These are phyloP conservation scores for Zelostemma sp. DNA, from an alignment of 1,140 invertebrate species.

Conservation along the genomic window DNA sequence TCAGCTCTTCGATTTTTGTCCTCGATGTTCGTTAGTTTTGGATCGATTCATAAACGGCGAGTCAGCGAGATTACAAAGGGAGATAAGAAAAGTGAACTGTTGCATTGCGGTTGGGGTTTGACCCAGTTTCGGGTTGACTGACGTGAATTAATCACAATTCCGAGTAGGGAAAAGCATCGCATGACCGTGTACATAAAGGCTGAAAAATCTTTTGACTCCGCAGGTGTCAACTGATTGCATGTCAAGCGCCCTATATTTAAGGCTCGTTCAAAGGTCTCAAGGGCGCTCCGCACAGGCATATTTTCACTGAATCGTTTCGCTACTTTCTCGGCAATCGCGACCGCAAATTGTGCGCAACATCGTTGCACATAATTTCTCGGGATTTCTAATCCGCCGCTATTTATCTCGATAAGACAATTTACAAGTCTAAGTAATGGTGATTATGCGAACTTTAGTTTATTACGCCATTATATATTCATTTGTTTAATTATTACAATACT, in stretches of 20 bases:
- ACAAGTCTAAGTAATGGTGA: no score
- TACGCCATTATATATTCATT: no score
- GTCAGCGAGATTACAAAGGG: not conserved
- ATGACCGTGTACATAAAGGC: not conserved
- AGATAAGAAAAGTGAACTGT: conserved; percentile 3
- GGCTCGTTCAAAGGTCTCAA: not conserved
- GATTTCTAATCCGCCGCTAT: not conserved
- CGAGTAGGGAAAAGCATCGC: not conserved
- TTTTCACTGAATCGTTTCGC: not conserved
- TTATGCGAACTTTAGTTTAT: no score
- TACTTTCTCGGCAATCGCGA: not conserved
- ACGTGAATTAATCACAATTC: not conserved
- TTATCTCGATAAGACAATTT: not conserved
- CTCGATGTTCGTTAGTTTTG: no score
- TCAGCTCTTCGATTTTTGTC: not conserved
- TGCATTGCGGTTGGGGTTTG: not conserved
- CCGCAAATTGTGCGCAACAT: not conserved
- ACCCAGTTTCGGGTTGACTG: not conserved
- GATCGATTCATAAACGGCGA: not conserved
- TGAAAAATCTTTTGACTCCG: not conserved
- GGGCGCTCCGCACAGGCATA: not conserved
- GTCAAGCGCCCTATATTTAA: not conserved
- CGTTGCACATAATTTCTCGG: not conserved
- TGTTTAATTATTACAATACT: no score
- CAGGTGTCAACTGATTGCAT: not conserved